phyloP scores from a whole-genome alignment of 2,888 invertebrate genomes.

The Acronicta aceris region DNA sequence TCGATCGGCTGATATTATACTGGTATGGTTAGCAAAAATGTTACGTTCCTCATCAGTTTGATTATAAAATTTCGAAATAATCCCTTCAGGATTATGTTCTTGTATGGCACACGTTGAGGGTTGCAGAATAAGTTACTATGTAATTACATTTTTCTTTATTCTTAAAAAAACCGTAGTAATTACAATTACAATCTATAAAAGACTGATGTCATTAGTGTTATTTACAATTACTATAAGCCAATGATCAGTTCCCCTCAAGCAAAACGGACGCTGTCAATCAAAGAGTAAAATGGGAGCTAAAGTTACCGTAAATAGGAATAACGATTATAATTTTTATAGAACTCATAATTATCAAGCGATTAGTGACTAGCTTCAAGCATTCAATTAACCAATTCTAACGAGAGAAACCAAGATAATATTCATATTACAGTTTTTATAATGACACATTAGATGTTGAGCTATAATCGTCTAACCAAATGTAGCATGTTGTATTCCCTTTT shows the following conservation, averaged over 20 bases:
- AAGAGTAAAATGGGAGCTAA: background rate
- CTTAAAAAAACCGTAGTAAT: background rate
- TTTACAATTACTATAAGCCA: background rate
- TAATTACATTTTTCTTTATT: too few species aligned
- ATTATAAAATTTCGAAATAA: too few species aligned
- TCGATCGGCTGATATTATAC: constrained; percentile 44
- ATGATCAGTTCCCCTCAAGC: background rate
- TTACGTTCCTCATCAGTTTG: background rate
- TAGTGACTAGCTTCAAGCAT: constrained; percentile 21
- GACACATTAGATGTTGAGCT: constrained; percentile 35
- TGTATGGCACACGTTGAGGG: too few species aligned
- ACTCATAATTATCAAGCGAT: constrained; percentile 32
- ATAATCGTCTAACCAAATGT: constrained; percentile 15
- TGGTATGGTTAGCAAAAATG: constrained; percentile 45
- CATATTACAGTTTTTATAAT: constrained; percentile 28
- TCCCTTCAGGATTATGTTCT: too few species aligned
- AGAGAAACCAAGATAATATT: background rate
- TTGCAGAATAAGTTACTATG: too few species aligned
- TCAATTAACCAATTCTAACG: constrained; percentile 20
- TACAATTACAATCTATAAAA: background rate
- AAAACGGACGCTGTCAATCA: constrained; percentile 36
- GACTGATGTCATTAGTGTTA: background rate
- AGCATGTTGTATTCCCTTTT: constrained; percentile 22
- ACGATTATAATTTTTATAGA: constrained; percentile 22
- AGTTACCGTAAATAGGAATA: constrained; percentile 22